These are phyloP conservation scores for Lordiphosa andalusiaca DNA, from an alignment of 2,888 invertebrate genomes.

Conservation along the genomic window DNA sequence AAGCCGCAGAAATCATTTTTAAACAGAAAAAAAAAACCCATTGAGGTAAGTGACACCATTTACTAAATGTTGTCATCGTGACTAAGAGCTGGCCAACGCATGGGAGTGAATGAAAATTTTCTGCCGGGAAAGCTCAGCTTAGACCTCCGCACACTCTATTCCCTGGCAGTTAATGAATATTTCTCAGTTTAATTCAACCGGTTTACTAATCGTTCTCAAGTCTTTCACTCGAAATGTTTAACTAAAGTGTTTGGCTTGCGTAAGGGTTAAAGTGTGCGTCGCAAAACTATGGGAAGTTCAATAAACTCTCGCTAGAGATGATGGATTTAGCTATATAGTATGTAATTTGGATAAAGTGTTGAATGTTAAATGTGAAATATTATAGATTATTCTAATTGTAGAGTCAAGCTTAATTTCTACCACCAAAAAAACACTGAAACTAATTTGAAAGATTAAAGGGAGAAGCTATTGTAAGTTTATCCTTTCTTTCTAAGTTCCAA, in stretches of 20 bases:
- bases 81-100: conserved; percentile 40
- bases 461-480: no score
- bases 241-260: conserved; percentile 42
- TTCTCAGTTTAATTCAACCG: conserved; percentile 32
- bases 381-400: no score
- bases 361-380: background rate
- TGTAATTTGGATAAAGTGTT: conserved; percentile 6
- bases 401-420: no score
- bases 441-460: no score
- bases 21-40: conserved; percentile 8
- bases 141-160: background rate
- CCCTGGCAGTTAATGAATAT: conserved; percentile 9
- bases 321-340: background rate
- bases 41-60: conserved; percentile 37
- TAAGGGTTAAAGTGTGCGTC: conserved; percentile 32
- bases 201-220: conserved; percentile 51
- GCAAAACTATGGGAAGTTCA: conserved; percentile 2
- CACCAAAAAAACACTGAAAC: no score
- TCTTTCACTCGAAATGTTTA: conserved; percentile 46
- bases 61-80: conserved; percentile 38
- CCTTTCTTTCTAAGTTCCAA: no score
- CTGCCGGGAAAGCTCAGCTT: background rate
- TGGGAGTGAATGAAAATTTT: conserved; percentile 11
- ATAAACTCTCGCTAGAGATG: conserved; percentile 5
- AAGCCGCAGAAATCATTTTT: conserved; percentile 5